Evolutionary conservation across 2,888 invertebrate genomes (phyloP), one percentile per base, ranked within the genome.

Genomic region (Neoitamus cyanurus): DNA sequence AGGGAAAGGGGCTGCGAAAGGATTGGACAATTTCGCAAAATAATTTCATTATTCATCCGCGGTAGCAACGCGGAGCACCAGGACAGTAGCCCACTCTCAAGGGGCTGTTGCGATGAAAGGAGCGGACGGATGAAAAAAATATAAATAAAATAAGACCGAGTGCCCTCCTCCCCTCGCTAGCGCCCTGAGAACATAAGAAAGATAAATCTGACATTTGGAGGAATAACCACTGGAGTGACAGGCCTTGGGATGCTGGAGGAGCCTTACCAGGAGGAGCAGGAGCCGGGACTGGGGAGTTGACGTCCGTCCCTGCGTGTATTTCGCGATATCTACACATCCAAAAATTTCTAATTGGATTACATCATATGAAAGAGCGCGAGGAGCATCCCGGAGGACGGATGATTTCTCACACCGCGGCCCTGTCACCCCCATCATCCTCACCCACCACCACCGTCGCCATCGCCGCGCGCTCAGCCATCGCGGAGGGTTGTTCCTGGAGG

Each of bases 401-500:
- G 82, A 82, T 30, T 83, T 20, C 72, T 46, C 46, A 9, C 58
- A n/a, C 58, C n/a, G 48, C 48, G n/a, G 28, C 34, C 34, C 31
- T 31, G 75, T 20, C 46, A 20, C 58, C 77, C 42, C 46, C 1
- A 11, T 42, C 48, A 58, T 4, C 58, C n/a, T 6, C 6, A 11
- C 13, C 25, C 37, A 75, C 31, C 84, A 84, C 70, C 30, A 37
- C n/a, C 34, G 73, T 15, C 73, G 73, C 34, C 36, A 37, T 15
- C 58, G 9, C 58, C 15, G 25, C 25, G 15, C 25, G 15, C 58
- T 58, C 58, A 73, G 5, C 37, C 36, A 36, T 86, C 84, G 85
- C 83, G 85, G 86, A 85, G 84, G 85, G 86, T 87, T 85, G 85
- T 85, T 84, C 85, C 70, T 34, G 34, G 75, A 84, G 83, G 85